Percentiles rank a stretch among this genome's conserved stretches.
These are phyloP conservation scores for Rhopalosiphum padi DNA, from an alignment of 1,140 invertebrate species.

Conservation along the genomic window DNA sequence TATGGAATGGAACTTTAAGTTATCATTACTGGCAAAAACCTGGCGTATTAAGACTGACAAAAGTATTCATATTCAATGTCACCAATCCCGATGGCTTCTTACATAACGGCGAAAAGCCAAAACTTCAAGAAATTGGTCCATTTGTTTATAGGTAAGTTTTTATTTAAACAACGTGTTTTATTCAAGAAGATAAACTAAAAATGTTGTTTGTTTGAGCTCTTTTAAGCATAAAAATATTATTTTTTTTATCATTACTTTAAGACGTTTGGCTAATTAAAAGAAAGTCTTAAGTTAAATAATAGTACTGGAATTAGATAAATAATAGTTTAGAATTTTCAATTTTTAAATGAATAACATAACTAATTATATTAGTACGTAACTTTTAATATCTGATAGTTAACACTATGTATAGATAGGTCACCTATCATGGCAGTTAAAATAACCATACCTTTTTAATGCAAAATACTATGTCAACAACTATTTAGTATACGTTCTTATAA, in stretches of 20 bases:
- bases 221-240: not conserved
- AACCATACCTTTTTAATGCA: not conserved
- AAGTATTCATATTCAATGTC: conserved; percentile 89
- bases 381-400: not conserved
- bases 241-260: not conserved
- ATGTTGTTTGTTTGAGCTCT: too few species aligned
- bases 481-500: not conserved
- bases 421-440: not conserved
- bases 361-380: not conserved
- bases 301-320: not conserved
- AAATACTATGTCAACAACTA: not conserved
- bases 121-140: conserved; percentile 80
- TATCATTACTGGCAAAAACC: conserved; percentile 93
- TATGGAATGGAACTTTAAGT: conserved; percentile 83
- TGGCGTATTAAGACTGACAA: conserved; percentile 85
- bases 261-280: not conserved
- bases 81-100: conserved; percentile 85
- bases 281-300: not conserved
- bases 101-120: conserved; percentile 79
- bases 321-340: not conserved
- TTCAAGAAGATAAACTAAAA: too few species aligned
- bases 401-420: not conserved
- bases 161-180: too few species aligned
- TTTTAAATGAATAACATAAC: not conserved
- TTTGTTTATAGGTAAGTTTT: conserved; percentile 79